phyloP scores from a whole-genome alignment of 2,797 vertebrate genomes.

The Leucoraja ocellata region DNA sequence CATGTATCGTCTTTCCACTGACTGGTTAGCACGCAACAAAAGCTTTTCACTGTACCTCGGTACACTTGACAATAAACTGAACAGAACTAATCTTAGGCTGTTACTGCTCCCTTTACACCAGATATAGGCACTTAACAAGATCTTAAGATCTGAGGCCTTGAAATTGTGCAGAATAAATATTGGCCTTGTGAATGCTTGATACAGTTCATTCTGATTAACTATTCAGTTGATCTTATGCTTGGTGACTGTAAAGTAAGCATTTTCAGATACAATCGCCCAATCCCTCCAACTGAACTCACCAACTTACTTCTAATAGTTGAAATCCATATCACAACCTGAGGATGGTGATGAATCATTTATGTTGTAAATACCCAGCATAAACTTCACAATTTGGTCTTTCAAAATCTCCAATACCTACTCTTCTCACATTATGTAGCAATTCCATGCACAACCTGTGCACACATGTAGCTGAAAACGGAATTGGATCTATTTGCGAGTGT shows the following conservation, averaged over 20 bases:
- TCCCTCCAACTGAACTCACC: not conserved
- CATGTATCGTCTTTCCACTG: no score
- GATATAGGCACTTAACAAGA: not conserved
- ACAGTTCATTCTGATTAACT: not conserved
- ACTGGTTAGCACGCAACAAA: no score
- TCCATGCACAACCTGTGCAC: not conserved
- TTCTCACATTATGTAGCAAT: not conserved
- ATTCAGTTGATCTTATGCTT: not conserved
- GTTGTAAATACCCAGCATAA: no score
- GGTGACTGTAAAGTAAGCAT: not conserved
- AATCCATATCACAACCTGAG: no score
- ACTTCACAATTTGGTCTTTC: not conserved
- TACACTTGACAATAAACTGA: no score
- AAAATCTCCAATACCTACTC: not conserved
- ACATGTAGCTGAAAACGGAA: not conserved
- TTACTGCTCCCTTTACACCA: not conserved
- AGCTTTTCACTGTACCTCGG: no score
- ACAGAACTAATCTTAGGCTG: not conserved
- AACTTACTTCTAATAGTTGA: not conserved
- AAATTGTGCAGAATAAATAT: not conserved
- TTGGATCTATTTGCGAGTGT: not conserved
- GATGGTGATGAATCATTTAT: no score
- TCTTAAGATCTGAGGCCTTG: not conserved
- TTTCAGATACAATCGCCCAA: not conserved
- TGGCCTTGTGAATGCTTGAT: not conserved